phyloP scores from a whole-genome alignment of 37 sponge, comb jelly and placozoan species.

The Mnemiopsis leidyi region DNA sequence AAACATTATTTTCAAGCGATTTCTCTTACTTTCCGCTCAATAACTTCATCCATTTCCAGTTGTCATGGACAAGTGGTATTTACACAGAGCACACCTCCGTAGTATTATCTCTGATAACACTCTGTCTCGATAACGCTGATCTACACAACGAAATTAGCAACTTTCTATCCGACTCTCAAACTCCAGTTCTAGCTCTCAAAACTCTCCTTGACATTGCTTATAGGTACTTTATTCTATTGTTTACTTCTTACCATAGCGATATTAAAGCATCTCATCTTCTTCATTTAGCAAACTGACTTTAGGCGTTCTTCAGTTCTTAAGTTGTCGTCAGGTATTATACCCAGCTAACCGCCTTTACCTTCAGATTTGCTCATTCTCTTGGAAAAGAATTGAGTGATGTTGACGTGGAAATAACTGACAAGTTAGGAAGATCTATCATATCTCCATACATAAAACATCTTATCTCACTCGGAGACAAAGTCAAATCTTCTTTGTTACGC shows the following conservation, averaged over 20 bases:
- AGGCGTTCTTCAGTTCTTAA: too few species aligned
- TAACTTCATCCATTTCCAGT: conserved; percentile 9
- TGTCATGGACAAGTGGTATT: conserved; percentile 14
- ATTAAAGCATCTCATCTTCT: too few species aligned
- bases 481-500: background rate
- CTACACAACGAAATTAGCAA: conserved; percentile 24
- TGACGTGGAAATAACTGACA: background rate
- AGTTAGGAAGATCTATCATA: background rate
- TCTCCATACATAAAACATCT: background rate
- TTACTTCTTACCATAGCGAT: too few species aligned
- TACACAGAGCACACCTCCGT: background rate
- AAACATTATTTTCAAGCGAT: too few species aligned
- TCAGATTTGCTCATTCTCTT: conserved; percentile 7
- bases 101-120: conserved; percentile 32
- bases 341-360: too few species aligned
- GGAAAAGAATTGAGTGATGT: background rate
- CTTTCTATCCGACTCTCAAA: conserved; percentile 2
- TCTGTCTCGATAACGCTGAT: conserved; percentile 8
- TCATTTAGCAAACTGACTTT: too few species aligned
- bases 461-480: background rate
- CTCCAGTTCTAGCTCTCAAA: conserved; percentile 18
- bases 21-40: too few species aligned
- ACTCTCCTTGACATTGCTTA: background rate
- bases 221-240: too few species aligned
- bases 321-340: too few species aligned